Percentiles rank a stretch among this genome's conserved stretches.
Evolutionary conservation across 2,888 invertebrate species (phyloP).

Genomic region (Atherix ibis): DNA sequence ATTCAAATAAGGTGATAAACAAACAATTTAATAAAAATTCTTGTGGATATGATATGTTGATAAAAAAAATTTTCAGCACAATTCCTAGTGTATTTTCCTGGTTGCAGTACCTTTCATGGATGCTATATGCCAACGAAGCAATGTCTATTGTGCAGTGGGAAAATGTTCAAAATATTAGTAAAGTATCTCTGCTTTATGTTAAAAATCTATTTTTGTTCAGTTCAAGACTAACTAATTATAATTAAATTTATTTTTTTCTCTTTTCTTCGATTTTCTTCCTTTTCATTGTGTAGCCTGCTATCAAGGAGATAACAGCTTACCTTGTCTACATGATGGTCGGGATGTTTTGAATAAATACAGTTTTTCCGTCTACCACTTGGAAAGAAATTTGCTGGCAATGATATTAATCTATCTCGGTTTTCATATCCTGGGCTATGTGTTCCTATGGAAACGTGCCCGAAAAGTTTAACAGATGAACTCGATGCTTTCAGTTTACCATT

Average conservation of each 20-base stretch:
- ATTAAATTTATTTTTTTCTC: too few species aligned
- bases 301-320: conserved; percentile 39
- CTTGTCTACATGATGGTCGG: conserved; percentile 54
- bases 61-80: conserved; percentile 43
- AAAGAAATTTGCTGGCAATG: conserved; percentile 50
- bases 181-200: conserved; percentile 4
- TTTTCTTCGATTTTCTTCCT: not conserved
- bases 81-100: conserved; percentile 55
- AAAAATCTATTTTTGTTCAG: too few species aligned
- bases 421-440: conserved; percentile 52
- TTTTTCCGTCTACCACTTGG: conserved; percentile 47
- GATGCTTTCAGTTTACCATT: too few species aligned
- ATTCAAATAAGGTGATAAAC: conserved; percentile 56
- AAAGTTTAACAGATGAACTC: conserved; percentile 33
- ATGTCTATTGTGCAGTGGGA: conserved; percentile 71
- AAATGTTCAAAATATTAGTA: conserved; percentile 39
- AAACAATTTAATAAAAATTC: too few species aligned
- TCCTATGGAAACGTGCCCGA: conserved; percentile 45
- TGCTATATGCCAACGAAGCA: conserved; percentile 74
- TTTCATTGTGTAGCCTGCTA: conserved; percentile 41
- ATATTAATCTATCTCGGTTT: conserved; percentile 47
- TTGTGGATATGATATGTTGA: too few species aligned
- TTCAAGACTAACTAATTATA: too few species aligned
- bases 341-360: conserved; percentile 59
- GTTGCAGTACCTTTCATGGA: conserved; percentile 70